Evolutionary conservation across 2,888 invertebrate genomes (phyloP), one percentile per base, ranked within the genome.

Genomic region (Diploptera punctata): DNA sequence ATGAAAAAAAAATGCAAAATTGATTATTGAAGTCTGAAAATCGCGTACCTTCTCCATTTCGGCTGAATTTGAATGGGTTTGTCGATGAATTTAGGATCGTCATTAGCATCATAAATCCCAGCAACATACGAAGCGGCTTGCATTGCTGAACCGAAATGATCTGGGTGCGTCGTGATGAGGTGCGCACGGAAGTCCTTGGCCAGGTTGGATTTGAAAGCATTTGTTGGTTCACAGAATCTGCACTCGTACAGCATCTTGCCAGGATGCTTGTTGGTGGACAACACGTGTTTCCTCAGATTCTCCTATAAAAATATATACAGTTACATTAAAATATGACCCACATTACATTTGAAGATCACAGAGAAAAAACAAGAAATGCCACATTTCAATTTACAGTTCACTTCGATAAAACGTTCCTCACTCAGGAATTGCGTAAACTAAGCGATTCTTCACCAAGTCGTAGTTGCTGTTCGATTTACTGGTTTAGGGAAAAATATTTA

Each of bases 271-370:
- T 88, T 90, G 10, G 93, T 93, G 43, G 89, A 89, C 0, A 94
- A 83, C 1, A 95, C 90, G 83, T 97, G 97, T 79, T 96, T 95
- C 3, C 96, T 88, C 13, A 97, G 87, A 81, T 96, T 97, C 81
- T 95, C 96, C 91, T 93, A 82, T 21, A 83, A 82, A 54, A n/a
- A 57, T n/a, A 47, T 4, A 47, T 29, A 57, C 24, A 16, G 29
- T 16, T 52, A 21, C 2, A n/a, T n/a, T 33, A 33, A 33, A 33
- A 33, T 33, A 33, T 33, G n/a, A n/a, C n/a, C n/a, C n/a, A n/a
- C n/a, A n/a, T n/a, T n/a, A n/a, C n/a, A n/a, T n/a, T n/a, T n/a
- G n/a, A n/a, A n/a, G n/a, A n/a, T n/a, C n/a, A n/a, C n/a, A n/a
- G n/a, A n/a, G n/a, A n/a, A n/a, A n/a, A n/a, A n/a, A n/a, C n/a